Conservation (phyloP, 2,113 vertebrate species). For the Trochalopteron elliotii region DNA sequence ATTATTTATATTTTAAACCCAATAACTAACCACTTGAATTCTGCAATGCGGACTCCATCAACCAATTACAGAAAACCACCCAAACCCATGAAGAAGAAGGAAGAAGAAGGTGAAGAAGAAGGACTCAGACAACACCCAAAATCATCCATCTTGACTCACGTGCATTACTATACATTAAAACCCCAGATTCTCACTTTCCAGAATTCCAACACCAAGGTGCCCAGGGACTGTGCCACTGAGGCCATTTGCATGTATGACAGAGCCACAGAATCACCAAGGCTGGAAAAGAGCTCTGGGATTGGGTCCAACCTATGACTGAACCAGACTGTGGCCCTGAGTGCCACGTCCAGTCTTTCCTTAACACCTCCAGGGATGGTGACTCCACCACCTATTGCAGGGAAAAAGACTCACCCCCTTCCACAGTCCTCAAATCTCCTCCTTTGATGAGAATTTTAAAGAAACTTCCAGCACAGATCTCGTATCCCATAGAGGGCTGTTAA, state of each 20-base stretch:
- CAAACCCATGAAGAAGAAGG: too few species aligned
- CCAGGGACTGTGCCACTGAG: not conserved
- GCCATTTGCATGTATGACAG: fast-evolving
- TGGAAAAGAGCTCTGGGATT: not conserved
- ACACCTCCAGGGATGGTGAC: not conserved
- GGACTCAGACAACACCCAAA: too few species aligned
- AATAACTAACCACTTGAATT: too few species aligned
- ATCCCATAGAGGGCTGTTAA: not conserved
- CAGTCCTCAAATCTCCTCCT: not conserved
- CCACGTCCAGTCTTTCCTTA: not conserved
- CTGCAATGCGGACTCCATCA: too few species aligned
- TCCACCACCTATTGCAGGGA: not conserved
- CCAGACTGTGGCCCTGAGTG: not conserved
- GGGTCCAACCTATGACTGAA: not conserved
- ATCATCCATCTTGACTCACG: too few species aligned
- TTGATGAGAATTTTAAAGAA: not conserved
- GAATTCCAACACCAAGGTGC: not conserved
- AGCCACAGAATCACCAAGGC: not conserved
- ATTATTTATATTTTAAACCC: too few species aligned
- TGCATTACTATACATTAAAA: too few species aligned
- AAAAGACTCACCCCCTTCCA: not conserved
- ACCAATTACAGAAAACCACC: too few species aligned
- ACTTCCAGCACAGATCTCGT: not conserved
- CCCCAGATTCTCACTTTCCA: too few species aligned
- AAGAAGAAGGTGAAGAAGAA: too few species aligned